phyloP scores from a whole-genome alignment of 2,113 vertebrate genomes.

The Megaceryle maxima region DNA sequence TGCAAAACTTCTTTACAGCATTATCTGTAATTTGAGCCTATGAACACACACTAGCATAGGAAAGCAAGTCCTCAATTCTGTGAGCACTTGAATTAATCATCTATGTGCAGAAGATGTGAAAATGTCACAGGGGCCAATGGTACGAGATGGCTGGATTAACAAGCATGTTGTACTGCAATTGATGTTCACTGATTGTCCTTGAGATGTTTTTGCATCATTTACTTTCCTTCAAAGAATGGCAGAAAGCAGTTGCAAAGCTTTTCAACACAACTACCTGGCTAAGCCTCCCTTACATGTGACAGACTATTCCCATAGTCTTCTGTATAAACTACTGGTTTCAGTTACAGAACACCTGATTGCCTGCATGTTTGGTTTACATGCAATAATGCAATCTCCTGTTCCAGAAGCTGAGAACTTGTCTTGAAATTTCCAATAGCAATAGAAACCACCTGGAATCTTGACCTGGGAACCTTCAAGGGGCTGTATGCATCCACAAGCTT shows the following conservation, averaged over 20 bases:
- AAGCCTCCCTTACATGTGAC: neutral
- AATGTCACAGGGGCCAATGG: neutral
- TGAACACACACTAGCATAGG: accelerated
- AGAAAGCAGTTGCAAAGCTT: neutral
- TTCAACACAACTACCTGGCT: neutral
- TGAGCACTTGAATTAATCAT: neutral
- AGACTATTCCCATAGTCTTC: neutral
- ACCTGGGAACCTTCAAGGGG: neutral
- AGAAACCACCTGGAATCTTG: neutral
- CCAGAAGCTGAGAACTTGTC: neutral
- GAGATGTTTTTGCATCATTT: neutral
- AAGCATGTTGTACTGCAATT: neutral
- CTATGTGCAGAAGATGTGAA: neutral
- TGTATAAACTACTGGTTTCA: neutral
- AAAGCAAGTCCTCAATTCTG: neutral
- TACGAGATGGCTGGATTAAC: neutral
- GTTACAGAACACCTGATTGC: neutral
- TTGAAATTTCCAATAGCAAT: neutral
- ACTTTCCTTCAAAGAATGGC: neutral
- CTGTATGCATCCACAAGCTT: neutral
- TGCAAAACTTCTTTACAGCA: neutral
- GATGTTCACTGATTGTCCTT: neutral
- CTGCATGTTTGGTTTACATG: neutral
- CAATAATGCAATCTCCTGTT: neutral
- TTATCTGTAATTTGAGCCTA: neutral